Base-by-base conservation (phyloP, 2,888 invertebrate species). In the Pandemis cinnamomeana region DNA sequence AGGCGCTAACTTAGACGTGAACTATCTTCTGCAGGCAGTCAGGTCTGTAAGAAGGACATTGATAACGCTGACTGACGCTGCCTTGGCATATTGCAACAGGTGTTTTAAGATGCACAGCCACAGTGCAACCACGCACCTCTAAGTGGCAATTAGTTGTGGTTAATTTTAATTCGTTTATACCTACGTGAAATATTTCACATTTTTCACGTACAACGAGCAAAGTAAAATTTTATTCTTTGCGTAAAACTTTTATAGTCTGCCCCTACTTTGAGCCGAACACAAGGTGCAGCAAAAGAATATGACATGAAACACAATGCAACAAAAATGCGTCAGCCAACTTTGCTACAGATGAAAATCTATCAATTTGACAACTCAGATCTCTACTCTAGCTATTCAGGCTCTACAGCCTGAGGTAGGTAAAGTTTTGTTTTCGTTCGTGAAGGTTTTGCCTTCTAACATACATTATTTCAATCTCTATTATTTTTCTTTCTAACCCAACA, bases 41-140 rank as follows among this genome's bases (percentile, higher is more conserved):
- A 48, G 46, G 7, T 2, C 27, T 13, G n/a, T 36, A 27, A 51
- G 46, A 46, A 48, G 46, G 63, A 27, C 58, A 27, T 27, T 58
- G 58, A 58, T 58, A 58, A 27, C 8, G 58, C 27, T 58, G 58
- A 4, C 58, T 36, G 27, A 36, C 27, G 1, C 27, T 58, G 58
- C 58, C 27, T 58, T 58, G 58, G 58, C 62, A 63, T 60, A 60
- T 70, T 42, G 61, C 69, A 62, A 53, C 62, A 63, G 36, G 51
- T 44, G 62, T 53, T 62, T 15, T 60, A 62, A 20, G 58, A 67
- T 58, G 67, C 67, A 58, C 58, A 10, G 10, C 51, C 51, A 36
- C 10, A 55, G 11, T 42, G 58, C 27, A 20, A 27, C 42, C 8
- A 42, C n/a, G 20, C 8, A 13, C 7, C 60, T 51, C n/a, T 13